phyloP scores from a whole-genome alignment of 2,113 vertebrate species.

The Esox niger region DNA sequence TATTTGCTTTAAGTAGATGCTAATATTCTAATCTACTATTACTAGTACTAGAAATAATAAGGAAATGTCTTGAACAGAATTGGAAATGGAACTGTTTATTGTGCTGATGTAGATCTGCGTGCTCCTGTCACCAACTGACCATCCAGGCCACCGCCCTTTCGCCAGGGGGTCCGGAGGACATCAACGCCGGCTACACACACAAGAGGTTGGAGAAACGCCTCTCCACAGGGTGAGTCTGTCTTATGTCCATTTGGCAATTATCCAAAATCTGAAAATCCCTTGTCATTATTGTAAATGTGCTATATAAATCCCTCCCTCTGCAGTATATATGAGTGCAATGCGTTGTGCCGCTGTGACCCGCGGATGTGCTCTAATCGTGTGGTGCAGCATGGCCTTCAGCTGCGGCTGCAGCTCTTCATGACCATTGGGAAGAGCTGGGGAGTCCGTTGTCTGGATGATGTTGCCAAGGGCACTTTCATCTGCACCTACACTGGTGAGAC shows the following conservation, averaged over 20 bases:
- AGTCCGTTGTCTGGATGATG: constrained; percentile 83
- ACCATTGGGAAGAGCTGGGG: constrained; percentile 89
- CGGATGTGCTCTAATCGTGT: constrained; percentile 83
- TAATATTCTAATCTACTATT: too few species aligned
- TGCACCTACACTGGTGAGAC: constrained; percentile 84
- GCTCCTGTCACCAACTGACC: constrained; percentile 83
- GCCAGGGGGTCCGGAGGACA: constrained; percentile 74
- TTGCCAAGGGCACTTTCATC: constrained; percentile 85
- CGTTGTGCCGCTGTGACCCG: constrained; percentile 78
- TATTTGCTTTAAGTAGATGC: too few species aligned
- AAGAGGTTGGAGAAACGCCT: constrained; percentile 81
- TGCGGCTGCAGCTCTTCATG: constrained; percentile 85
- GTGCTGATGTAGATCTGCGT: constrained; percentile 64
- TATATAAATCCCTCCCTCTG: neutral
- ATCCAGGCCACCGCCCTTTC: constrained; percentile 79
- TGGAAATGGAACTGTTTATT: neutral
- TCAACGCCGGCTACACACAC: constrained; percentile 78
- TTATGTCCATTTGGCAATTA: neutral
- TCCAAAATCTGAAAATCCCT: neutral
- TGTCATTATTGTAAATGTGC: neutral
- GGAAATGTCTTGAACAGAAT: too few species aligned
- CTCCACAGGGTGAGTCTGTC: constrained; percentile 77
- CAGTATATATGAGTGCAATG: constrained; percentile 86
- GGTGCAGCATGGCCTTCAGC: constrained; percentile 86
- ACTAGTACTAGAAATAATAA: too few species aligned